Percentiles rank a stretch among this genome's conserved stretches.
phyloP scores from a whole-genome alignment of 2,888 invertebrate species.

The Leptinotarsa rubiginosa region DNA sequence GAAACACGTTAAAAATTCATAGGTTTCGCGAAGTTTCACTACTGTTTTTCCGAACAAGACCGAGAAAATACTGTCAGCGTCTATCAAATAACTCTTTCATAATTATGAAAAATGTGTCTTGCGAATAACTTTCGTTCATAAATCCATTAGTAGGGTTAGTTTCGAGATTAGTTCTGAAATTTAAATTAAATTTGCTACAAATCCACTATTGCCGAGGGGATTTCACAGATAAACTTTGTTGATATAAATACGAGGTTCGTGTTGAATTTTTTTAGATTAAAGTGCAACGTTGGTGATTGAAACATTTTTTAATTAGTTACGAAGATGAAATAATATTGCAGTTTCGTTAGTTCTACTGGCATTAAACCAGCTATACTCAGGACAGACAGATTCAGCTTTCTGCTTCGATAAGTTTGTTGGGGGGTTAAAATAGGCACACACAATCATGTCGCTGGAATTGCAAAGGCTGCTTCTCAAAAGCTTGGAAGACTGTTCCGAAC shows the following conservation, averaged over 20 bases:
- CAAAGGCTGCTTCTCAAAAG: too few relatives aligned
- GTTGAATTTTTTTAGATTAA: background rate
- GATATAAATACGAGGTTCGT: background rate
- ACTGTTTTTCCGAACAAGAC: constrained; percentile 30
- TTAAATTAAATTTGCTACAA: constrained; percentile 4
- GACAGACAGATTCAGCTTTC: too few relatives aligned
- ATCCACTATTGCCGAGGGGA: background rate
- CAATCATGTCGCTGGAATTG: too few relatives aligned
- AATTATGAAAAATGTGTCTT: constrained; percentile 39
- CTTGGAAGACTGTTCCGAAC: too few relatives aligned
- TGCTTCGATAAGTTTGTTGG: too few relatives aligned
- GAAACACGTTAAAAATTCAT: constrained; percentile 38
- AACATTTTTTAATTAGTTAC: background rate
- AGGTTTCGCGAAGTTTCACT: constrained; percentile 34
- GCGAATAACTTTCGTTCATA: constrained; percentile 12
- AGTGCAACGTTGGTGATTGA: background rate
- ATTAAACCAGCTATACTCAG: background rate
- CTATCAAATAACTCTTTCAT: constrained; percentile 38
- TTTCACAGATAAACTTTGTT: constrained; percentile 8
- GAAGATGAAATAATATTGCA: too few relatives aligned
- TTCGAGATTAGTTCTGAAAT: constrained; percentile 6
- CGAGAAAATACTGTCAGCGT: constrained; percentile 37
- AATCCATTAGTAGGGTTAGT: constrained; percentile 14
- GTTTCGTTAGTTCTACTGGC: too few relatives aligned
- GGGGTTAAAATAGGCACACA: too few relatives aligned